phyloP scores from a whole-genome alignment of 37 sponge, comb jelly and placozoan species.

The Axinella damicornis region DNA sequence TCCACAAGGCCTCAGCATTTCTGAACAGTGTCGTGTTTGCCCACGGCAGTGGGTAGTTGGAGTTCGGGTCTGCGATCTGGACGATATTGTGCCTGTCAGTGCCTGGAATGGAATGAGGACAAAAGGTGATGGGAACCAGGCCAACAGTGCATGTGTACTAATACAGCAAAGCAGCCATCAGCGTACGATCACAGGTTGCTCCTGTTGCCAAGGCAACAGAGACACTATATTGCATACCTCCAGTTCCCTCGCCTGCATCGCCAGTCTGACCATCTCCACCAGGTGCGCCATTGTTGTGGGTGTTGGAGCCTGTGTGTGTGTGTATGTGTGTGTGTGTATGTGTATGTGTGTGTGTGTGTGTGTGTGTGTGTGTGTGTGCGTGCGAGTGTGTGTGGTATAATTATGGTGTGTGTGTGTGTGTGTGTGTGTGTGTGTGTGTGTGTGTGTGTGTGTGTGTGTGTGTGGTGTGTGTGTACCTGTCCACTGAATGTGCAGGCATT shows the following conservation, averaged over 20 bases:
- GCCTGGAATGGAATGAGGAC: conserved; percentile 45
- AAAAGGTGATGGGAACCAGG: neutral
- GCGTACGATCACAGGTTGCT: no score
- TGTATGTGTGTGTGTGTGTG: neutral
- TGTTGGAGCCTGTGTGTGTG: conserved; percentile 90
- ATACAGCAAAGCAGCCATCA: no score
- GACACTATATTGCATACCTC: conserved; percentile 58
- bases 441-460: neutral
- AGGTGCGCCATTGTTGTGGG: conserved; percentile 94
- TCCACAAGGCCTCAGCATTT: conserved; percentile 73
- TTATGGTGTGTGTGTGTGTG: neutral
- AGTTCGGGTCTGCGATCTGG: conserved; percentile 63
- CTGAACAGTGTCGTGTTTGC: conserved; percentile 79
- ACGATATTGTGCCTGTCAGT: conserved; percentile 95
- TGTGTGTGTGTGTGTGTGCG: no score
- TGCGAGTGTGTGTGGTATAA: neutral
- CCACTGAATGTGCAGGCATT: conserved; percentile 96
- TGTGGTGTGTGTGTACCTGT: conserved; percentile 66
- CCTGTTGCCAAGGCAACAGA: no score
- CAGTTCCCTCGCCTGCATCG: conserved; percentile 98
- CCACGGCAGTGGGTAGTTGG: conserved; percentile 92
- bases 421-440: neutral
- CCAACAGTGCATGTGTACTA: no score
- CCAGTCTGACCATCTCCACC: conserved; percentile 99
- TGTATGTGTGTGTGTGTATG: neutral